These are phyloP conservation scores for Sepioteuthis lessoniana DNA, from an alignment of 2,888 invertebrate species.

Conservation along the genomic window DNA sequence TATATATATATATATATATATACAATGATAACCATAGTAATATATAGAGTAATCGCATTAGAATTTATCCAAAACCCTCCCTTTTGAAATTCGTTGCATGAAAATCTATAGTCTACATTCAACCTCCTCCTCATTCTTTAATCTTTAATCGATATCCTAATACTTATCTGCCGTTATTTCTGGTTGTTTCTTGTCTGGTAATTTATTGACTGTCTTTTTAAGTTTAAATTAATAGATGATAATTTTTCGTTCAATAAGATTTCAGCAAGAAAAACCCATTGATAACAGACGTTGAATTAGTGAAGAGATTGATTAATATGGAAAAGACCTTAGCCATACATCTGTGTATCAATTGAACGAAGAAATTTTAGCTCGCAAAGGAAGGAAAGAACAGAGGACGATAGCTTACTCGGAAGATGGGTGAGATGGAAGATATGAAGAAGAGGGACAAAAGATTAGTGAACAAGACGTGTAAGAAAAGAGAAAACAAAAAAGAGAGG, in stretches of 20 bases:
- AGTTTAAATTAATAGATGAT: too few species aligned
- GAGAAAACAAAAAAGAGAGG: not conserved
- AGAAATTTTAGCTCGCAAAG: fast-evolving
- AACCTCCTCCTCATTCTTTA: too few species aligned
- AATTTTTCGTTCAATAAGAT: too few species aligned
- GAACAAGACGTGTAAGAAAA: not conserved
- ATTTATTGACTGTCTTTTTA: too few species aligned
- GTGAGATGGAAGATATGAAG: not conserved
- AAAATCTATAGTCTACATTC: too few species aligned
- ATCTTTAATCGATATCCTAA: too few species aligned
- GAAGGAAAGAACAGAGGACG: not conserved
- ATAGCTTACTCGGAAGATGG: not conserved
- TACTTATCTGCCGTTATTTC: too few species aligned
- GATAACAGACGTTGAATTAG: not conserved
- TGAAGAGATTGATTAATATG: not conserved
- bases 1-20: not conserved
- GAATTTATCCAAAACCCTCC: too few species aligned
- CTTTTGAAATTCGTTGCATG: too few species aligned
- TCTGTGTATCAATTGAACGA: too few species aligned
- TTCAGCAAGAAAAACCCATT: too few species aligned
- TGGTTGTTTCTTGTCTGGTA: too few species aligned
- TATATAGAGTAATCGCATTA: not conserved
- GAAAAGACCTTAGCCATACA: not conserved
- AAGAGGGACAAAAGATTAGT: not conserved
- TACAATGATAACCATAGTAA: not conserved